phyloP scores from a whole-genome alignment of 1,140 invertebrate genomes.

The Diploscapter pachys region DNA sequence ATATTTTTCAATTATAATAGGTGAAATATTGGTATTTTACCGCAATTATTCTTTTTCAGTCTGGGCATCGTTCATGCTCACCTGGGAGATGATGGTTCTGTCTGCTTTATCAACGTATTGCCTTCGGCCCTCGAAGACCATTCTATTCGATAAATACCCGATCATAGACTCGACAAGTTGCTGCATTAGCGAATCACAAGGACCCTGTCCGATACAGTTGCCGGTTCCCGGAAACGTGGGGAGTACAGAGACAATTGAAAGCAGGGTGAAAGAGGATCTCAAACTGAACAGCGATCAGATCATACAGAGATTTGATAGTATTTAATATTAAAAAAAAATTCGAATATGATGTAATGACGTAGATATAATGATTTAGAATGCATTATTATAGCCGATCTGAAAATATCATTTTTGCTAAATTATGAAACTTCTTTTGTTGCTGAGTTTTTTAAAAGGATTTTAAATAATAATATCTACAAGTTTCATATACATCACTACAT shows the following conservation, averaged over 20 bases:
- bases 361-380: no score
- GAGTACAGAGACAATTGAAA: slow-evolving; percentile 15
- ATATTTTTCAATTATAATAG: slow-evolving; percentile 6
- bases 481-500: no score
- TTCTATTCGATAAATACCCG: slow-evolving; percentile 36
- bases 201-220: neutral
- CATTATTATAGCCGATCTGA: no score
- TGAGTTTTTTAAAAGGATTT: no score
- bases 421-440: no score
- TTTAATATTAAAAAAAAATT: no score
- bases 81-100: slow-evolving; percentile 50
- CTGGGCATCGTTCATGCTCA: slow-evolving; percentile 52
- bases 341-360: no score
- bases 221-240: neutral
- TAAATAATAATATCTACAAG: no score
- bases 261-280: neutral
- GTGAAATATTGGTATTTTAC: neutral
- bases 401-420: no score
- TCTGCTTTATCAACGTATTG: slow-evolving; percentile 43
- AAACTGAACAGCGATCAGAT: no score
- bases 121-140: slow-evolving; percentile 32
- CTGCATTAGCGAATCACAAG: neutral
- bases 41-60: slow-evolving; percentile 39
- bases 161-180: slow-evolving; percentile 10
- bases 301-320: no score